Base-by-base conservation (phyloP, 2,888 invertebrate genomes). In the Criorhina ranunculi region DNA sequence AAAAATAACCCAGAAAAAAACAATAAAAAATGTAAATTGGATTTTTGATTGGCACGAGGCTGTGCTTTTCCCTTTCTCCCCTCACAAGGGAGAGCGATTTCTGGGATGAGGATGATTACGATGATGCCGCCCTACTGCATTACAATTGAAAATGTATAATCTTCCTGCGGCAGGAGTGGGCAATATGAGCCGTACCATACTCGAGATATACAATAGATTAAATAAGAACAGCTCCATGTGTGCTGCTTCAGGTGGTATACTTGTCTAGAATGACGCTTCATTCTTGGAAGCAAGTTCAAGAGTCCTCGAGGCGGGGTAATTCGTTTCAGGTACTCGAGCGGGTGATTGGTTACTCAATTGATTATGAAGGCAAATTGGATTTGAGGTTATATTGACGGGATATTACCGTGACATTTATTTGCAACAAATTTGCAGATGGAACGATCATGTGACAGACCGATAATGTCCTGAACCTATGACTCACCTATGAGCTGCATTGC, bases 401-500 rank as follows among this genome's bases (percentile, higher is more conserved):
- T 53, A 24, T 53, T 19, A 40, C 40, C 11, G n/a, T 19, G 31
- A 7, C 11, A 29, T 33, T 29, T 29, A 15, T 35, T 49, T 11
- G 24, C 46, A 46, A 64, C 42, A 29, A 67, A 42, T 67, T 9
- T 12, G 49, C 9, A 31, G 29, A 2, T 0, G n/a, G 8, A 12
- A 44, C 46, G 11, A 9, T 17, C 5, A 19, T 24, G 5, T 6
- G 17, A 49, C 3, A 8, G 12, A 33, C 9, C 6, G 5, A 17
- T 11, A n/a, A n/a, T 17, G 2, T 9, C n/a, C 3, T 70, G 29
- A 49, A 77, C 46, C 40, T 77, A 60, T n/a, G 12, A 90, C 92
- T 91, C 82, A 92, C 92, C 92, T 90, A 83, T 92, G 91, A 29
- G 91, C 90, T 24, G 92, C 91, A 85, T 91, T 91, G 35, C 92